Evolutionary conservation across 1,140 invertebrate species (phyloP), one percentile per base, ranked within the genome.

Genomic region (Lepidurus arcticus): DNA sequence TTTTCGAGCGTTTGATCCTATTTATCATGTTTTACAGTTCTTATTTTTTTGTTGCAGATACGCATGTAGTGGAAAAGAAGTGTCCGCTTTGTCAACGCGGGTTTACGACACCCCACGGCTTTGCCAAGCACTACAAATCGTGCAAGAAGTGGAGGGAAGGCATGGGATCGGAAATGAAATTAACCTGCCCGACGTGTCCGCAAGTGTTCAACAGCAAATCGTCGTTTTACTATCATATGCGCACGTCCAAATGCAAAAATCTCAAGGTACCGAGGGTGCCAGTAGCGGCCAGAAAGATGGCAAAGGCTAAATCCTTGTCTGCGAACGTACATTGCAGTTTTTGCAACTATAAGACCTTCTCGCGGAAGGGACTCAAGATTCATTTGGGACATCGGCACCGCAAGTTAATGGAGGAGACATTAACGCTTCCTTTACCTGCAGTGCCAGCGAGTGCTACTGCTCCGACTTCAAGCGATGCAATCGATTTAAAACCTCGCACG

Each of bases 351-450:
- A 65, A 21, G 21, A 65, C 53, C 5, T 65, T n/a, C 13, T 65
- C 53, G 53, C 53, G 53, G 16, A 65, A 65, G 21, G 53, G 53
- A 9, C 21, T 65, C 6, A 65, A 65, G 53, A 65, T 65, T 21
- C 53, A 65, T 65, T 65, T 65, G 13, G 53, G 53, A 65, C 53
- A 65, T 21, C 8, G 53, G 53, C 53, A 65, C 53, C 53, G 53
- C 53, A 7, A 21, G 13, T 34, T 34, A 34, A 34, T 34, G 34
- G 34, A 34, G 34, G 34, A 34, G 34, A 34, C 34, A 34, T 34
- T 34, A 4, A 34, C 34, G 34, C 34, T 34, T 34, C 34, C 34
- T 34, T 34, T 34, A 34, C 34, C 34, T 34, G 34, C 34, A 34
- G 3, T 34, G 34, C 34, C 34, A 3, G 34, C 2, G 34, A 34